Base-by-base conservation (phyloP, 2,797 vertebrate genomes). In the Pseudomugil tenellus region DNA sequence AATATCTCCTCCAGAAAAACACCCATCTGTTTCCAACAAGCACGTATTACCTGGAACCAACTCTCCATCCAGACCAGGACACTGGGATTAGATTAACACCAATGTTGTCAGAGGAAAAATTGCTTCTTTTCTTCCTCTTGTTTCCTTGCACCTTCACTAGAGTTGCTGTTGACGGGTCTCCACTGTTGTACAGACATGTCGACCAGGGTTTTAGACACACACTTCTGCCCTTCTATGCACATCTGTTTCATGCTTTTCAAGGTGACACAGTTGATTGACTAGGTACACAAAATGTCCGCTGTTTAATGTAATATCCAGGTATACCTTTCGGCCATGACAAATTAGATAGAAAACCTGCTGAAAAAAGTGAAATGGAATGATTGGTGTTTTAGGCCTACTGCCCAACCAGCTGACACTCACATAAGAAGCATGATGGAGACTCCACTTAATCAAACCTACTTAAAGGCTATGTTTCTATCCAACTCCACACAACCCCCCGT, bases 261-360 rank as follows among this genome's bases (percentile, higher is more conserved):
- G 85, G 88, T 93, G 88, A 90, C 83, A 84, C 63, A 37, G 69
- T 71, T 58, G 56, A 84, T 83, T 76, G 25, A 37, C 59, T n/a
- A 51, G 48, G 72, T 83, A 86, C 79, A 85, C 84, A 87, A 85
- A 86, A 89, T 85, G 79, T 91, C 89, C 89, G 68, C 70, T 63
- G 78, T 73, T 87, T 90, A 81, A 90, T 91, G 88, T 87, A 89
- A 91, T 88, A 89, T 87, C 82, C 67, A 31, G 67, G 84, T 79
- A 90, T 85, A 84, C 86, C 78, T 83, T 86, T 87, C 69, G 58
- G 35, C 69, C 61, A 55, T 89, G 86, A 90, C 77, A 88, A 92
- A 93, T 90, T 87, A 91, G 76, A 80, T 67, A 23, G 29, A 31
- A 79, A 72, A 73, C 71, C 37, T 21, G 60, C 58, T 56, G 11